Conservation (phyloP, 2,888 invertebrate species). For the Octodonta nipae region DNA sequence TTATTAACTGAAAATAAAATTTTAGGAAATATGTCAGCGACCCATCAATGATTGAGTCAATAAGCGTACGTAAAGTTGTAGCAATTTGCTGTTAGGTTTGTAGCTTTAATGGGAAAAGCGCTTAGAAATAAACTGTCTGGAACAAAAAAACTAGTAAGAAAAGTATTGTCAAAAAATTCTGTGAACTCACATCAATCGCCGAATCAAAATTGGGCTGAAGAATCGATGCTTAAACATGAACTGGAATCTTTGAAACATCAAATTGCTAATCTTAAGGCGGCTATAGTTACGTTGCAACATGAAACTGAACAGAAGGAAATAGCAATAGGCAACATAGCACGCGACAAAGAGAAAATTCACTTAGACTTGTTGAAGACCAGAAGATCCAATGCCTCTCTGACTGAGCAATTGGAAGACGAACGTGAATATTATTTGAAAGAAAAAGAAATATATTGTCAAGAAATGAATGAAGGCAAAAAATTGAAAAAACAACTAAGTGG, state of each 20-base stretch:
- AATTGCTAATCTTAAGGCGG: conserved; percentile 36
- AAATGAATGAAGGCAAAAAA: conserved; percentile 35
- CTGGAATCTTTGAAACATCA: conserved; percentile 29
- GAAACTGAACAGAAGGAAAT: conserved; percentile 38
- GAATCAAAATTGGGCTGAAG: too few relatives aligned
- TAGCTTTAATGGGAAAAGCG: conserved; percentile 23
- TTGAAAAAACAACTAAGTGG: too few relatives aligned
- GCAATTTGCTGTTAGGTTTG: too few relatives aligned
- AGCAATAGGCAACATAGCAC: conserved; percentile 36
- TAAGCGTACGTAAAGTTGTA: too few relatives aligned
- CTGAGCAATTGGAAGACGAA: conserved; percentile 43
- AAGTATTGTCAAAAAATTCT: too few relatives aligned
- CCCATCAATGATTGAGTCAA: too few relatives aligned
- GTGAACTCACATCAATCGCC: too few relatives aligned
- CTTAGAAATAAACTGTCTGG: conserved; percentile 22
- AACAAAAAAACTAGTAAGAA: conserved; percentile 25
- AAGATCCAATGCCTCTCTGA: conserved; percentile 37
- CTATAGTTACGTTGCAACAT: conserved; percentile 35
- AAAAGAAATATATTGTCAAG: conserved; percentile 40
- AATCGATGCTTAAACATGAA: conserved; percentile 21
- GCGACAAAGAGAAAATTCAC: conserved; percentile 41
- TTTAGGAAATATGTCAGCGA: too few relatives aligned
- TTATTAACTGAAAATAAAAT: too few relatives aligned
- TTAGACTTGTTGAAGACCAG: conserved; percentile 38
- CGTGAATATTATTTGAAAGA: conserved; percentile 42